Evolutionary conservation across 2,113 vertebrate genomes (phyloP), one percentile per base, ranked within the genome.

Genomic region (Coregonus clupeaformis): DNA sequence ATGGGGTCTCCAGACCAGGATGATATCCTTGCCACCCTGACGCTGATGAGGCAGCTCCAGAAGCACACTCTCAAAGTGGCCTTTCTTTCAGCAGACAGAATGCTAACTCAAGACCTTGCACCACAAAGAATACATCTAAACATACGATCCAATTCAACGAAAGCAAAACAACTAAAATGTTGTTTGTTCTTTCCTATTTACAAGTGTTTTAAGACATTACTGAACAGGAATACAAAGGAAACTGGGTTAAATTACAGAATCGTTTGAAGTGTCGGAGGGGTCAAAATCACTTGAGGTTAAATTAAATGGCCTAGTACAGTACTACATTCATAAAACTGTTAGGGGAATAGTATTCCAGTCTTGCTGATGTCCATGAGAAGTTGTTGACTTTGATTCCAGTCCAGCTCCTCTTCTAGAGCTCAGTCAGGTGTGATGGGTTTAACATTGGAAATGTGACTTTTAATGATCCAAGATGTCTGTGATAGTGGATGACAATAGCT

Each of bases 101-200:
- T 36, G 36, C 36, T 36, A 6, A 36, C 32, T 9, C 36, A 36
- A 9, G 7, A 36, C 7, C 7, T 12, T 42, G 2, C 36, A 42
- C 9, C 36, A 42, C 36, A 42, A 42, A 11, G 9, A 42, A 42
- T 42, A 42, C 36, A 18, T 65, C 30, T 47, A 20, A 14, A 69
- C 18, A 27, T 13, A 64, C 20, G 2, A 22, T 22, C 57, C n/a
- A 22, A 60, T 3, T n/a, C 57, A 9, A 60, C 49, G 5, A 45
- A 18, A 52, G 16, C 14, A 18, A 52, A 60, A n/a, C 9, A 60
- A 9, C 0, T 2, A 60, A 42, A 36, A 36, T 36, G 1, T 36
- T 24, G 20, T 74, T 84, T 71, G 70, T 83, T 81, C 76, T 69
- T 78, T 66, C 9, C 59, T 74, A 84, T 85, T 85, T 84, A 89